Evolutionary conservation across 2,888 invertebrate species (phyloP), one percentile per base, ranked within the genome.

Genomic region (Temnothorax unifasciatus): DNA sequence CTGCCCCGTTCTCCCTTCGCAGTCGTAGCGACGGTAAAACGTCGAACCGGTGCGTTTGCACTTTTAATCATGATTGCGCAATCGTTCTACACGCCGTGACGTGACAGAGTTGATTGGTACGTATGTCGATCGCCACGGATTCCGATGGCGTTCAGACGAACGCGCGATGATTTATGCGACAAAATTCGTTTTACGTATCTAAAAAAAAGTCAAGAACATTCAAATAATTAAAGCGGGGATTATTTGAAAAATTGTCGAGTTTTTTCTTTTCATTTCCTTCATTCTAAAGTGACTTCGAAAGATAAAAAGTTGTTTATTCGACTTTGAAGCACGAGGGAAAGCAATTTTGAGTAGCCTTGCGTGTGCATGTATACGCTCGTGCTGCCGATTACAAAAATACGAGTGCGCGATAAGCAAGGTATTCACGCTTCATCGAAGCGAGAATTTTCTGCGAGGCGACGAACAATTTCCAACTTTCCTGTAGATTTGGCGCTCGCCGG

Each of bases 1-100:
- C 54, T 6, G 6, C 44, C 29, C 15, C 41, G 3, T 64, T 29
- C 41, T 11, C 66, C 29, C 61, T 50, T 34, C 0, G 4, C n/a
- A n/a, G 9, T 6, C 44, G 11, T 41, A 38, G 79, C 66, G 74
- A 84, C 69, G 64, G 50, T 63, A 71, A 85, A 83, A 50, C 82
- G 50, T 69, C 69, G 54, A 77, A n/a, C 63, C 5, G 25, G 25
- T 38, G 41, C 59, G 75, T 64, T 82, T 75, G 66, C 82, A 83
- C 76, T 84, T 87, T 84, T 77, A 83, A 83, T 85, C 81, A 68
- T 73, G 73, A 79, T 82, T 84, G 83, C 44, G 38, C 83, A 63
- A 64, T 82, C 44, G 79, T 75, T 89, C 77, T 57, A 73, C 66
- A 18, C 69, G n/a, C 9, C 11, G 44, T 25, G 87, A 84, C 57